A percentile compares a stretch with the other conserved stretches of the same genome.
Conservation (phyloP, 2,888 invertebrate genomes). For the Drosophila kokeensis region DNA sequence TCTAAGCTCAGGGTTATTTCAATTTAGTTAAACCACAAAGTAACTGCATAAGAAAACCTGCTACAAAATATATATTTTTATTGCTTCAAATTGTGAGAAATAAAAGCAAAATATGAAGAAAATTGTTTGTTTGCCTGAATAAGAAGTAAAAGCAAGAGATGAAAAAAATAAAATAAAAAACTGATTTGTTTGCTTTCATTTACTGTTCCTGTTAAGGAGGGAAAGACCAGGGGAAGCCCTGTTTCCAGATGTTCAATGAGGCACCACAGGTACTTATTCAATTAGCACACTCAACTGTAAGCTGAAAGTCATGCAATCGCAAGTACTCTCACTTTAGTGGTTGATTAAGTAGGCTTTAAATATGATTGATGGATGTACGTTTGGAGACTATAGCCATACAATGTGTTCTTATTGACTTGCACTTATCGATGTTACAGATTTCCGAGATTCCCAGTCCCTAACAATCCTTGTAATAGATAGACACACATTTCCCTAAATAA, state of each 20-base stretch:
- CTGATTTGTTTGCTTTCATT: not conserved
- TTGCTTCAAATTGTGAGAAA: not conserved
- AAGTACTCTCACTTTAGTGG: not conserved
- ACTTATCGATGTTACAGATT: not conserved
- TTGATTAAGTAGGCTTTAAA: not conserved
- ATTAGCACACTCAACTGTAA: not conserved
- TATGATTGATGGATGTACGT: not conserved
- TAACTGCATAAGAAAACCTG: not conserved
- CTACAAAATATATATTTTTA: not conserved
- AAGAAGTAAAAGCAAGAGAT: too few species aligned
- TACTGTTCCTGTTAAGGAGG: not conserved
- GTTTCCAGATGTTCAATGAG: not conserved
- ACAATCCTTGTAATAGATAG: not conserved
- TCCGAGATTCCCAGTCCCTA: not conserved
- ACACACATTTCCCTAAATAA: not conserved
- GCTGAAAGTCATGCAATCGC: not conserved
- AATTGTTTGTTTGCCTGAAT: too few species aligned
- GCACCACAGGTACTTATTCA: not conserved
- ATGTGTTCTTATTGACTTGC: not conserved
- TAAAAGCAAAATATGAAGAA: not conserved
- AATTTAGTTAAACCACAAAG: not conserved
- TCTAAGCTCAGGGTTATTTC: not conserved
- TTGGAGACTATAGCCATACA: not conserved
- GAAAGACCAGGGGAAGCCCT: not conserved
- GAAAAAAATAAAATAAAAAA: not conserved